Evolutionary conservation across 1,140 invertebrate species (phyloP), one percentile per base, ranked within the genome.

Genomic region (Diabrotica undecimpunctata): DNA sequence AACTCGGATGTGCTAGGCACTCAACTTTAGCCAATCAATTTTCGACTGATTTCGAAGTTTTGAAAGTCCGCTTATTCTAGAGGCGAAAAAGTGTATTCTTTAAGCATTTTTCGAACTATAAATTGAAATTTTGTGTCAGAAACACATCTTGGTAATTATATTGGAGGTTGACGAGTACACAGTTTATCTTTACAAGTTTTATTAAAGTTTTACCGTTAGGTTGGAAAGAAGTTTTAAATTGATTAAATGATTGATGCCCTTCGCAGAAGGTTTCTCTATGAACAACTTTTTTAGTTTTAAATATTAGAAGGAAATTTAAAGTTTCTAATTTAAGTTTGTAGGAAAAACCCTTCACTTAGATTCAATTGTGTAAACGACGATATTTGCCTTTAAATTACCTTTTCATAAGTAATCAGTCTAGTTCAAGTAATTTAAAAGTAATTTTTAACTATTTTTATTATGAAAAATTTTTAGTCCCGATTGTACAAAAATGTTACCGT

Each of bases 11-110:
- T 51, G 41, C 56, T 60, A 70, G 60, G 65, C 65, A 72, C 66
- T 68, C 61, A 70, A 70, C 62, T 69, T 66, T 62, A 58, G 66
- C 68, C 71, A 72, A 72, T 72, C 71, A 71, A 72, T 71, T 67
- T 67, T 37, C 56, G 39, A n/a, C 51, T 62, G 67, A 67, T 66
- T 71, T 63, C 36, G 38, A 63, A 71, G 52, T 66, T 69, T 6
- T 7, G 11, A 41, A 65, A 66, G 57, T 58, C 38, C 60, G 41
- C 62, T 68, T 58, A 65, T 59, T 65, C 62, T 25, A 25, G 25
- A 25, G 4, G 25, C 57, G 53, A 55, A 64, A 38, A 63, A 59
- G 13, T 67, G 58, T 63, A 63, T 60, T 59, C 25, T 61, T 46
- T 46, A 36, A 54, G 55, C 57, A 62, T 66, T 66, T 53, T 61